These are phyloP conservation scores for Coregonus clupeaformis DNA, from an alignment of 2,113 vertebrate genomes.

Conservation along the genomic window DNA sequence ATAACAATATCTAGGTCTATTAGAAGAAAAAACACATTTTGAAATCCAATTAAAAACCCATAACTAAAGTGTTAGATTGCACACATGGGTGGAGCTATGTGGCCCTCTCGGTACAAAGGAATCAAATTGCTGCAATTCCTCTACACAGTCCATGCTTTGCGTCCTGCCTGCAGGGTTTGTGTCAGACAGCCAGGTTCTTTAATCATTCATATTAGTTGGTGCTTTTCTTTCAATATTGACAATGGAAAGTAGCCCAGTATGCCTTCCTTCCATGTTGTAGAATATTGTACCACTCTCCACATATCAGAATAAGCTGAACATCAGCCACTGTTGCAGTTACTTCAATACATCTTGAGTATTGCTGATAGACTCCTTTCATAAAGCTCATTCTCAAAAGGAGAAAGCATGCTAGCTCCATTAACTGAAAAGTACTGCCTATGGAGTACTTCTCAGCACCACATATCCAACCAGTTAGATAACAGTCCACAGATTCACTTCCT, in stretches of 20 bases:
- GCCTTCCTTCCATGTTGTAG: too few relatives aligned
- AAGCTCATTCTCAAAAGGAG: too few relatives aligned
- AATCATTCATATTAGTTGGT: neutral
- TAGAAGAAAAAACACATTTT: conserved; percentile 45
- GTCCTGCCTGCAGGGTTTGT: neutral
- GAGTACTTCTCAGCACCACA: too few relatives aligned
- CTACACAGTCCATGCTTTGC: neutral
- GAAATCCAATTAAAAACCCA: conserved; percentile 11
- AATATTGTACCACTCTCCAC: too few relatives aligned
- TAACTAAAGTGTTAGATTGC: conserved; percentile 1
- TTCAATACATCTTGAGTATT: too few relatives aligned
- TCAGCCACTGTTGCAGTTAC: too few relatives aligned
- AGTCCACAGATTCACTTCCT: neutral
- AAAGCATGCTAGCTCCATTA: too few relatives aligned
- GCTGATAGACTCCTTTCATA: too few relatives aligned
- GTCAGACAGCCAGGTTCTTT: neutral
- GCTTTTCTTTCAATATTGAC: neutral
- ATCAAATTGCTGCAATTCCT: neutral
- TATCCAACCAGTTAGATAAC: neutral
- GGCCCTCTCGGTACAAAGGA: neutral
- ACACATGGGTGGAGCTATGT: neutral
- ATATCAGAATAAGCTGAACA: too few relatives aligned
- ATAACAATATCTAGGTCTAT: conserved; percentile 42
- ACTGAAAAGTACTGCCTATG: too few relatives aligned
- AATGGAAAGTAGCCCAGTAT: neutral